phyloP scores from a whole-genome alignment of 1,140 invertebrate genomes.

The Psix sp. region DNA sequence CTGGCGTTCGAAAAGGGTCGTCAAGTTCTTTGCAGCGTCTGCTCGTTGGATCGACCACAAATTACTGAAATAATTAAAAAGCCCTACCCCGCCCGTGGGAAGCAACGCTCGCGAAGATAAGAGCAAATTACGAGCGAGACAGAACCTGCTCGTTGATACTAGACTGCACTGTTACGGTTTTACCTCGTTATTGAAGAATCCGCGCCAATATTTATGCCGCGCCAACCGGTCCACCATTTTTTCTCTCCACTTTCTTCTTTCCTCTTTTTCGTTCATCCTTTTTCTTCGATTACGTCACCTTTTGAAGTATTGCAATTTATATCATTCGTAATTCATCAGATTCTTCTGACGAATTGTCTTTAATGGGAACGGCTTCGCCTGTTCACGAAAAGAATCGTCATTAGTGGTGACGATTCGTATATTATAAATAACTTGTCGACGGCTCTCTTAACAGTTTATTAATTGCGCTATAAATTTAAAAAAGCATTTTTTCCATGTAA shows the following conservation, averaged over 20 bases:
- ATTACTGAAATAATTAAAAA: conserved; percentile 77
- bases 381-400: too few species aligned
- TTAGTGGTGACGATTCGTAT: too few species aligned
- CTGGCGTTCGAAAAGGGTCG: conserved; percentile 48
- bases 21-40: too few species aligned
- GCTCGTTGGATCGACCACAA: conserved; percentile 68
- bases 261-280: conserved; percentile 19
- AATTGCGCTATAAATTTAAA: conserved; percentile 1
- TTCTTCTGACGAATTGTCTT: too few species aligned
- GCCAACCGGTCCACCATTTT: conserved; percentile 55
- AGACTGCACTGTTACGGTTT: conserved; percentile 60
- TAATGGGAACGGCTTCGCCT: too few species aligned
- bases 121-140: conserved; percentile 58
- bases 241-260: conserved; percentile 33
- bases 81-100: conserved; percentile 68
- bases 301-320: too few species aligned
- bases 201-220: conserved; percentile 55
- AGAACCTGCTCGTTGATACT: conserved; percentile 59
- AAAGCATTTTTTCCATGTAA: conserved; percentile 4
- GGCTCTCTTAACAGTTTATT: background rate
- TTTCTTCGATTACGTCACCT: too few species aligned
- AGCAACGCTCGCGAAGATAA: conserved; percentile 61
- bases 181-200: conserved; percentile 62
- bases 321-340: too few species aligned
- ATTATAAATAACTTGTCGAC: background rate